These are phyloP conservation scores for Myotis vivesi DNA, from an alignment of 2,797 vertebrate genomes.

Conservation along the genomic window DNA sequence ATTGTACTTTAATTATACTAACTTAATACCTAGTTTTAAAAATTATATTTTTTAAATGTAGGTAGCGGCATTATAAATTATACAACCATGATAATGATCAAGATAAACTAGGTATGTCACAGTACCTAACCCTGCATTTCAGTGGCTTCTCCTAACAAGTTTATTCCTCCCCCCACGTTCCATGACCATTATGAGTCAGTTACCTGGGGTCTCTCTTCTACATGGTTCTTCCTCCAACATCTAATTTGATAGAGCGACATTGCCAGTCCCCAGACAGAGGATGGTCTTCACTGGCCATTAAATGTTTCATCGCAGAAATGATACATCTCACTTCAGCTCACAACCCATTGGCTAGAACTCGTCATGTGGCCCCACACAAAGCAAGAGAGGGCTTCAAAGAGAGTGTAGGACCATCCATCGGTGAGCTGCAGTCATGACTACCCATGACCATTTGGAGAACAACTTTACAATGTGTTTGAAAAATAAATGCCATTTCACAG, in stretches of 20 bases:
- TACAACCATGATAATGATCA: neutral
- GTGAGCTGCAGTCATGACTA: neutral
- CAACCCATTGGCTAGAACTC: neutral
- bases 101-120: neutral
- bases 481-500: slow-evolving; percentile 13
- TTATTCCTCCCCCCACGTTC: neutral
- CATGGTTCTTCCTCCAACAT: neutral
- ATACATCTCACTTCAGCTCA: neutral
- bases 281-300: neutral
- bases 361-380: neutral
- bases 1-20: neutral
- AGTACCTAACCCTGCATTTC: neutral
- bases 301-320: neutral
- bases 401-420: neutral
- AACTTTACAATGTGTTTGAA: neutral
- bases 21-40: neutral
- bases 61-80: neutral
- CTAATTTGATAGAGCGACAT: neutral
- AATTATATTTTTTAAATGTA: neutral
- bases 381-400: neutral
- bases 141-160: neutral
- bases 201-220: neutral
- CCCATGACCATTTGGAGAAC: neutral
- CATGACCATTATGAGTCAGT: fast-evolving
- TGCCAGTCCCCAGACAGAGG: neutral